Evolutionary conservation across 2,888 invertebrate species (phyloP), one percentile per base, ranked within the genome.

Genomic region (Byasa hedistus): DNA sequence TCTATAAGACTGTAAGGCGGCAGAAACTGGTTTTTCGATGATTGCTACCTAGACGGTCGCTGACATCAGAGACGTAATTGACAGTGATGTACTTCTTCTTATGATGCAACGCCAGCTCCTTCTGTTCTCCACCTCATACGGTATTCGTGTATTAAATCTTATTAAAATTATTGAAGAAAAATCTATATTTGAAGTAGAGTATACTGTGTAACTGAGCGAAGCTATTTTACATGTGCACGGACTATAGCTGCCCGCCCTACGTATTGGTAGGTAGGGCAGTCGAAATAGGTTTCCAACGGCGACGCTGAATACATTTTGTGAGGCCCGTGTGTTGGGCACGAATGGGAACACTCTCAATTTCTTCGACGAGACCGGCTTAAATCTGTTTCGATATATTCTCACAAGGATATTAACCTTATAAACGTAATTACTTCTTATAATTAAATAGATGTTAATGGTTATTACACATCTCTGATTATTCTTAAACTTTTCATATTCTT

Each of bases 161-260:
- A 44, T 12, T 44, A 17, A 19, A 44, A 44, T 15, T 19, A 15
- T 15, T 15, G 4, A 10, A 44, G 17, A 51, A 24, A 57, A 57
- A 59, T 59, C 23, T 22, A 64, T 57, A 66, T 64, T 61, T 23
- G 0, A 78, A 79, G 87, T 86, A 79, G 90, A 91, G 91, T 82
- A 85, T 70, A 77, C 70, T 77, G 65, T 75, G n/a, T 36, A 58
- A 27, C 73, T 71, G 66, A 70, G 62, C 76, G 76, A 75, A 85
- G 84, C 90, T 91, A 89, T 90, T 91, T 91, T 91, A 91, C 91
- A 91, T 91, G 91, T 90, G 88, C 87, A 87, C 82, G 84, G 87
- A 83, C 89, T 88, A 84, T 87, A 86, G 87, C 86, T 83, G 85
- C 81, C 86, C 87, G 82, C 86, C 84, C 83, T 83, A 80, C 84